These are phyloP conservation scores for Mus spicilegus DNA, from an alignment of 2,113 vertebrate genomes.

Conservation along the genomic window DNA sequence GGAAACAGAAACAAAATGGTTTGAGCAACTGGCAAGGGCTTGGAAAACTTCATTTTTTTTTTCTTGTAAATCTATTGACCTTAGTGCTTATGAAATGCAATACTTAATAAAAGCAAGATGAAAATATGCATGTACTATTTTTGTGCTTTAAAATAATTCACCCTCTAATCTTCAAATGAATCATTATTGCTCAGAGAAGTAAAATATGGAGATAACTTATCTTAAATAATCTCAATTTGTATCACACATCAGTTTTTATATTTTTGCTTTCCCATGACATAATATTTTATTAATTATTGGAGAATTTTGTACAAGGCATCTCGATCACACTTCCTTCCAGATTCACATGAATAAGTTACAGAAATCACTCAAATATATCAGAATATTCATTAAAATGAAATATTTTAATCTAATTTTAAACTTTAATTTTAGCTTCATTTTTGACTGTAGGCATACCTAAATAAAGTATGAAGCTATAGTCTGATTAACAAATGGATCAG, in stretches of 20 bases:
- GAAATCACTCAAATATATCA: constrained; percentile 2
- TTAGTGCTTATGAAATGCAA: neutral
- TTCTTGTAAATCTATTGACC: neutral
- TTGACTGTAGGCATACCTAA: neutral
- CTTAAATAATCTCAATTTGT: constrained; percentile 12
- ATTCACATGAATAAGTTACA: neutral
- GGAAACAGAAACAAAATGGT: neutral
- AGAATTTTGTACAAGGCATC: neutral
- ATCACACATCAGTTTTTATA: neutral
- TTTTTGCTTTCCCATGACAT: neutral
- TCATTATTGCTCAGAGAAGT: neutral
- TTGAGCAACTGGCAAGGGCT: neutral
- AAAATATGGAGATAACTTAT: neutral
- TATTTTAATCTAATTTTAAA: neutral
- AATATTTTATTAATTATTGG: neutral
- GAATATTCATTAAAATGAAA: neutral
- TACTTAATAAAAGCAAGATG: neutral
- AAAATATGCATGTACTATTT: neutral
- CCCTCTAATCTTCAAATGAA: neutral
- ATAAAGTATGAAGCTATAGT: neutral
- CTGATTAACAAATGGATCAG: neutral
- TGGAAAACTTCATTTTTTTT: neutral
- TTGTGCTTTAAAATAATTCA: neutral
- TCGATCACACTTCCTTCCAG: neutral
- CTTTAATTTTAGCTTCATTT: neutral